phyloP scores from a whole-genome alignment of 2,113 vertebrate species.

The Centropus bengalensis region DNA sequence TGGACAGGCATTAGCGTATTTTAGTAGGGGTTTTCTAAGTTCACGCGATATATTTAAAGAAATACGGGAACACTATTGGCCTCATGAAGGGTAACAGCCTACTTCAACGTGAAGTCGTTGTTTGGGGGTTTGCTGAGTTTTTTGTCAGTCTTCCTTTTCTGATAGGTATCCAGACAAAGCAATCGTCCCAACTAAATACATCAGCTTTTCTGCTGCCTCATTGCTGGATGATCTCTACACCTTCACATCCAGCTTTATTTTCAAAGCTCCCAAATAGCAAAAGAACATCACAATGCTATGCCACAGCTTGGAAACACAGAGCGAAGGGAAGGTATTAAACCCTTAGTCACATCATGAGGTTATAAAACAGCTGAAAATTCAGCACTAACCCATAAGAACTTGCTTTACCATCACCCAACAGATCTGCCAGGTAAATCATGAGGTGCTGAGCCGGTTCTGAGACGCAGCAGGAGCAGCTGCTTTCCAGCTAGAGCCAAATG shows the following conservation, averaged over 20 bases:
- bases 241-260: background rate
- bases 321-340: background rate
- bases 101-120: background rate
- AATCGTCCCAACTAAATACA: background rate
- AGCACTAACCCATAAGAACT: background rate
- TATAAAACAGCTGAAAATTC: background rate
- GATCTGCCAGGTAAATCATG: background rate
- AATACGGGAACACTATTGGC: background rate
- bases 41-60: background rate
- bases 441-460: background rate
- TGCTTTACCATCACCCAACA: background rate
- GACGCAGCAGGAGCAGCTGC: background rate
- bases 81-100: background rate
- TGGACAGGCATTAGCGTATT: background rate
- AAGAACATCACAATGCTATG: rapidly evolving
- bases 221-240: background rate
- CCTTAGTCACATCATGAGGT: background rate
- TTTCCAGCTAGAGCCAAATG: background rate
- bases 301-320: background rate
- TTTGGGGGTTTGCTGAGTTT: background rate
- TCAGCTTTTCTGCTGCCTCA: background rate
- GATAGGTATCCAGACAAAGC: background rate
- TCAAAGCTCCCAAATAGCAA: background rate
- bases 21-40: background rate
- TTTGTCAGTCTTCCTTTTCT: background rate